Evolutionary conservation across 2,888 invertebrate species (phyloP).

Genomic region (Macrophya alboannulata): DNA sequence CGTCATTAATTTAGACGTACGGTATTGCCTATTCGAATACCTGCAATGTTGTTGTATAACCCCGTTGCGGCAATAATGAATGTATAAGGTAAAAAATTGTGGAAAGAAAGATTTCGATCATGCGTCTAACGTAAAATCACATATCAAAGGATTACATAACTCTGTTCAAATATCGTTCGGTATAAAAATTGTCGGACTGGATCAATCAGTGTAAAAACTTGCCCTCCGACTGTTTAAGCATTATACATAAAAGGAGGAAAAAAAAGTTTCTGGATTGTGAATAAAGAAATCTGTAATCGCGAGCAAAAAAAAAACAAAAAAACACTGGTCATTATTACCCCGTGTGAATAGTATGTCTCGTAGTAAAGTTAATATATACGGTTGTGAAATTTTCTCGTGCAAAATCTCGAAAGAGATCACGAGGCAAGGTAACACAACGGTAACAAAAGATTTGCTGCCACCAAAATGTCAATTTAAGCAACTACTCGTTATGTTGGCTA

Average conservation of each 20-base stretch:
- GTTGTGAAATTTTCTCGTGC: slow-evolving; percentile 57
- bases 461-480: slow-evolving; percentile 57
- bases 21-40: neutral
- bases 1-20: neutral
- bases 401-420: slow-evolving; percentile 50
- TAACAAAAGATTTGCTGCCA: slow-evolving; percentile 55
- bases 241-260: neutral
- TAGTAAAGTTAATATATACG: slow-evolving; percentile 42
- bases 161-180: slow-evolving; percentile 21
- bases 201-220: slow-evolving; percentile 22
- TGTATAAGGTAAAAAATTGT: neutral
- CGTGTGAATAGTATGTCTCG: slow-evolving; percentile 43
- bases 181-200: slow-evolving; percentile 4
- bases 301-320: neutral
- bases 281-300: neutral
- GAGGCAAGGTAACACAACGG: slow-evolving; percentile 52
- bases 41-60: neutral
- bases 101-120: slow-evolving; percentile 27
- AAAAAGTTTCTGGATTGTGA: neutral
- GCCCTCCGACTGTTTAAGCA: neutral
- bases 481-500: slow-evolving; percentile 56
- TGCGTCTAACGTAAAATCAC: slow-evolving; percentile 28
- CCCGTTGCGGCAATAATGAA: slow-evolving; percentile 21
- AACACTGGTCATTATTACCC: slow-evolving; percentile 53
- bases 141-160: slow-evolving; percentile 40